A percentile compares a stretch with the other conserved stretches of the same genome.
Evolutionary conservation across 2,797 vertebrate species (phyloP).

Genomic region (Rhynchotus rufescens): DNA sequence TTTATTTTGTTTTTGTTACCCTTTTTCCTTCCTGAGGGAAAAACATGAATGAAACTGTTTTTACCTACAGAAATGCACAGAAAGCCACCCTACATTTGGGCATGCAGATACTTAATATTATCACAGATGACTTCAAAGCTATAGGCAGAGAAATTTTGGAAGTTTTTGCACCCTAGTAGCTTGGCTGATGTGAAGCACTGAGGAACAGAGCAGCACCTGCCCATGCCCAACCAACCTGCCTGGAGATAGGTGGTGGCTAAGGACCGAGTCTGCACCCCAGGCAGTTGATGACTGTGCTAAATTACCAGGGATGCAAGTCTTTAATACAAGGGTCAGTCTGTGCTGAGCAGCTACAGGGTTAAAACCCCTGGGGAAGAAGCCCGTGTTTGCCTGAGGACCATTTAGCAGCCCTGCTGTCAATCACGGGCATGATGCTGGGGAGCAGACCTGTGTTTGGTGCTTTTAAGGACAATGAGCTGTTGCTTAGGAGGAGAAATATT

Average conservation of each 20-base stretch:
- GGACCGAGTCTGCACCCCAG: neutral
- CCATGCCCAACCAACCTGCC: neutral
- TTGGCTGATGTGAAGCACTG: too few relatives aligned
- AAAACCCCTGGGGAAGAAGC: neutral
- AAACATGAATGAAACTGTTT: neutral
- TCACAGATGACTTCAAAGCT: neutral
- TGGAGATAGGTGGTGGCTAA: neutral
- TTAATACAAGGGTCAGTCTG: neutral
- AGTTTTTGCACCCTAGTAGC: neutral
- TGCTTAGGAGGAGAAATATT: conserved; percentile 24
- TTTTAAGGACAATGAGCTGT: conserved; percentile 18
- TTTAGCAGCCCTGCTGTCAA: neutral
- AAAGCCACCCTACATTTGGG: neutral
- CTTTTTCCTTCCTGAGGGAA: neutral
- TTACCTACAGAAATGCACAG: neutral
- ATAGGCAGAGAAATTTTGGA: neutral
- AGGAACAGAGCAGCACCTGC: neutral
- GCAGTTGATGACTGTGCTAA: neutral
- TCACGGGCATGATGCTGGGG: neutral
- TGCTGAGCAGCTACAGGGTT: neutral
- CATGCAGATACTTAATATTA: neutral
- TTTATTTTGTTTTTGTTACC: too few relatives aligned
- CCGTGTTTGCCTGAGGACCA: neutral
- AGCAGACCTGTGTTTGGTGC: neutral
- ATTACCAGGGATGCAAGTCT: neutral